Base-by-base conservation (phyloP, 2,113 vertebrate species). In the Sula dactylatra region DNA sequence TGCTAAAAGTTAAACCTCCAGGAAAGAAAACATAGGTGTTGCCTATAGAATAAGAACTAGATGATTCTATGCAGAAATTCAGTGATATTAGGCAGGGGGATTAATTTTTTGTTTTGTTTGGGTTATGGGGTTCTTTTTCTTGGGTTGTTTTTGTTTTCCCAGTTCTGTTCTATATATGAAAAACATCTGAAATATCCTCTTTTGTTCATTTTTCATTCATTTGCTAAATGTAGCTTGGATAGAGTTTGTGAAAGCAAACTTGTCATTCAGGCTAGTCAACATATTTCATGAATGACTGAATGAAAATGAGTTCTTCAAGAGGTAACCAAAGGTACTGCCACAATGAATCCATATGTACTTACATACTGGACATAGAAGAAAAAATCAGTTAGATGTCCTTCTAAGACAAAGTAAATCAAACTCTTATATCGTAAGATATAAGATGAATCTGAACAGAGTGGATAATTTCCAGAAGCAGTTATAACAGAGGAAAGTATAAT, bases 391-490 rank as follows among this genome's bases (percentile, higher is more conserved):
- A 77, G 52, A 78, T 47, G 22, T 79, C 36, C 40, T 94, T 93
- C 49, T 76, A 64, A 90, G 86, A 64, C 86, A 90, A 79, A 88
- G 27, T 71, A 79, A 55, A 96, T 90, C 26, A 88, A 74, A 71
- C 44, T 91, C 69, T n/a, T 45, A 65, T 74, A 81, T 61, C 59
- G 9, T 45, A 67, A 87, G 20, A 54, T 47, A 32, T 2, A 78
- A 74, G 36, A 92, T 83, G 54, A 88, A 92, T 93, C 62, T 78
- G 71, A 94, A 86, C 19, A 84, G 69, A 52, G 36, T 16, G 36
- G 40, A 65, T 66, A 86, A 86, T 84, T 94, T 96, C 80, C 74
- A 90, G 91, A 83, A 94, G 64, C 29, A 87, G 81, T 85, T 87
- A 32, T 21, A 84, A 91, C 55, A 79, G 32, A 93, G 34, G 7